phyloP scores from a whole-genome alignment of 1,140 invertebrate species.

The Dinothrombium tinctorium region DNA sequence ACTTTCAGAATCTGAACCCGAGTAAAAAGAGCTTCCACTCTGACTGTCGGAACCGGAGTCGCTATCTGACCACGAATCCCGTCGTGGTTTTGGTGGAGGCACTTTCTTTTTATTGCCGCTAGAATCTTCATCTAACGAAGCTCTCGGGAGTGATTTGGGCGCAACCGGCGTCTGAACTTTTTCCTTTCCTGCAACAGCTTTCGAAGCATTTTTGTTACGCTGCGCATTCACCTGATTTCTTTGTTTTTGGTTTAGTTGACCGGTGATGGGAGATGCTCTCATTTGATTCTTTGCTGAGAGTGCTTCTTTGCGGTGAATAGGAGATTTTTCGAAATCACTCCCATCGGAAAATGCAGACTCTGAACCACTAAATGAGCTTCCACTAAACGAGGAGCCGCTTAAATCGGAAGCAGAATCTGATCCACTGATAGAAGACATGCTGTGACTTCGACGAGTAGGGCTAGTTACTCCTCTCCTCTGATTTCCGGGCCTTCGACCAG shows the following conservation, averaged over 20 bases:
- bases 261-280: too few species aligned
- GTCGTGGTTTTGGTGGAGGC: background rate
- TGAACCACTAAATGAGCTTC: background rate
- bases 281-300: too few species aligned
- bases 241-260: too few species aligned
- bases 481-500: background rate
- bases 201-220: too few species aligned
- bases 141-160: too few species aligned
- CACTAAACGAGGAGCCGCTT: background rate
- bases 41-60: constrained; percentile 24
- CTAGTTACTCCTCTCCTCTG: background rate
- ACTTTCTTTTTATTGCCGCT: background rate
- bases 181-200: too few species aligned
- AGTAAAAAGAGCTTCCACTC: constrained; percentile 19
- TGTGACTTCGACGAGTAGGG: background rate
- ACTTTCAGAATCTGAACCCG: constrained; percentile 22
- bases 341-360: background rate
- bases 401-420: background rate
- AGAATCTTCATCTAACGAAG: background rate
- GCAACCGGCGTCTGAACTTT: too few species aligned
- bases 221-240: too few species aligned
- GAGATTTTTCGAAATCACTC: too few species aligned
- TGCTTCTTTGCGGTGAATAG: too few species aligned
- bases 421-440: background rate
- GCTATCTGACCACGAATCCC: constrained; percentile 22